These are phyloP conservation scores for Embiotoca jacksoni DNA, from an alignment of 2,113 vertebrate genomes.

Conservation along the genomic window DNA sequence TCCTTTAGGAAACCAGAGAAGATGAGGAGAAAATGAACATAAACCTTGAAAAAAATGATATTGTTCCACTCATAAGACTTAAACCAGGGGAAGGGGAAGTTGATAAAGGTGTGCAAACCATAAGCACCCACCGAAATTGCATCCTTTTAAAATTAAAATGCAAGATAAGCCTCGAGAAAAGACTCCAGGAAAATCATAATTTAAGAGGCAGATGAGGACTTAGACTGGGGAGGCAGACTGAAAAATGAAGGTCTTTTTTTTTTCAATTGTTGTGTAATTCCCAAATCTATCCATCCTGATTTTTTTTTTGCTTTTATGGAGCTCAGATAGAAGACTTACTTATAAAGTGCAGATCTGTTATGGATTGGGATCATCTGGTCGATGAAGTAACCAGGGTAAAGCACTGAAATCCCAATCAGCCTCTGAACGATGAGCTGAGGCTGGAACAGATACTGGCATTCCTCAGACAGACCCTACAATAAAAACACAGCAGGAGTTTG, in stretches of 20 bases:
- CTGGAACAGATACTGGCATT: slow-evolving; percentile 99
- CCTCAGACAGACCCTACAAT: slow-evolving; percentile 93
- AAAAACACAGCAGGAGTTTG: slow-evolving; percentile 38
- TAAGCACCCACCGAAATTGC: slow-evolving; percentile 27
- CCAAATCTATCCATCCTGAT: background rate
- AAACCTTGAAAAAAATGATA: slow-evolving; percentile 7
- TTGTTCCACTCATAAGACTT: slow-evolving; percentile 18
- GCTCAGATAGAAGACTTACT: slow-evolving; percentile 85
- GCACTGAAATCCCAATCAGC: slow-evolving; percentile 91
- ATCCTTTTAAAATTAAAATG: slow-evolving; percentile 45
- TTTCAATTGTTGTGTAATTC: background rate
- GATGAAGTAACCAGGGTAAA: slow-evolving; percentile 92
- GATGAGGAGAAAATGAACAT: background rate
- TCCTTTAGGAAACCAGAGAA: background rate
- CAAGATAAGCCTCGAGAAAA: background rate
- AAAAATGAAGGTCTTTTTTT: background rate
- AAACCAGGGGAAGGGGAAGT: slow-evolving; percentile 27
- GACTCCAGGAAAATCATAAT: slow-evolving; percentile 3
- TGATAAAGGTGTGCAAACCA: slow-evolving; percentile 37
- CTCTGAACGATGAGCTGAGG: slow-evolving; percentile 97
- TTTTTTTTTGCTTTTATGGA: slow-evolving; percentile 1
- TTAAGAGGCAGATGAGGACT: background rate
- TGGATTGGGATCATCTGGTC: slow-evolving; percentile 92
- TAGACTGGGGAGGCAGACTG: background rate
- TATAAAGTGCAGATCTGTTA: slow-evolving; percentile 95